phyloP scores from a whole-genome alignment of 2,113 vertebrate genomes.

The Aphelocoma coerulescens region DNA sequence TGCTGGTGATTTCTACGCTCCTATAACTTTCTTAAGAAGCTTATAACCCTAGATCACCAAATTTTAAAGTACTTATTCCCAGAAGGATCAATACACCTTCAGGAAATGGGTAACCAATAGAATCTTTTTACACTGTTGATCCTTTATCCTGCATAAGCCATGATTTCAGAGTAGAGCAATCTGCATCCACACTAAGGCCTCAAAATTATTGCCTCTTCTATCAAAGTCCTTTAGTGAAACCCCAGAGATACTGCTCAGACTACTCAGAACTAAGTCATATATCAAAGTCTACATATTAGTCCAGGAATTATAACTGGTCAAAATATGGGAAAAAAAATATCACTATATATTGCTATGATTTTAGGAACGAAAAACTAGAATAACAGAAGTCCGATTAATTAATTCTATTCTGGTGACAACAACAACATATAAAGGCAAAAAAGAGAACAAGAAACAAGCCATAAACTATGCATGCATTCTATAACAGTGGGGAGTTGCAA shows the following conservation, averaged over 20 bases:
- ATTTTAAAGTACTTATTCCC: not conserved
- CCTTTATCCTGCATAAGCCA: not conserved
- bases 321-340: not conserved
- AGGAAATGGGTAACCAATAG: not conserved
- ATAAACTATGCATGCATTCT: not conserved
- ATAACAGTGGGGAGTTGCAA: not conserved
- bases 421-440: not conserved
- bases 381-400: not conserved
- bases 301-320: not conserved
- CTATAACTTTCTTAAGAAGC: not conserved
- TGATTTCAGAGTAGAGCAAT: not conserved
- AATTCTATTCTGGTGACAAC: not conserved
- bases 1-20: not conserved
- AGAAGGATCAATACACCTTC: not conserved
- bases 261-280: not conserved
- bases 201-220: not conserved
- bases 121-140: not conserved
- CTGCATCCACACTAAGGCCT: not conserved
- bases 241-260: not conserved
- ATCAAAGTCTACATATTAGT: not conserved
- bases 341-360: accelerated
- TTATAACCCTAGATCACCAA: not conserved
- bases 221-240: not conserved
- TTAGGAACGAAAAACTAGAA: not conserved
- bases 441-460: not conserved